phyloP scores from a whole-genome alignment of 1,140 invertebrate species.

The Drosophila biarmipes region DNA sequence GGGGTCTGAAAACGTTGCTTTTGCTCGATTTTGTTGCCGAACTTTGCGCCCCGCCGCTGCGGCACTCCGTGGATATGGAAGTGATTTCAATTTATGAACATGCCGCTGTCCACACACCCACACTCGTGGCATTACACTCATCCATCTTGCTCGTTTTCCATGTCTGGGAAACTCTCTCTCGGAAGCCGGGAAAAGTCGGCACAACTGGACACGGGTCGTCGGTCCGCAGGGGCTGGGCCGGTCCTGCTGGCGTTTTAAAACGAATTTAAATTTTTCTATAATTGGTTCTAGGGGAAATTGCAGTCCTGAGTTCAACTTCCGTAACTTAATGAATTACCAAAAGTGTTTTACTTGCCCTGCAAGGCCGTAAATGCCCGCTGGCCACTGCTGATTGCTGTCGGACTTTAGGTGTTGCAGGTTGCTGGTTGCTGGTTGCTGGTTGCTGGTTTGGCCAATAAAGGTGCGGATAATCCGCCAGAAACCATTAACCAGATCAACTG shows the following conservation, averaged over 20 bases:
- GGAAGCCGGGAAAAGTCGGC: conserved; percentile 27
- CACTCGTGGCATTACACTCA: conserved; percentile 63
- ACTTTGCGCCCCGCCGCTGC: conserved; percentile 52
- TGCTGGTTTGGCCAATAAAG: conserved; percentile 20
- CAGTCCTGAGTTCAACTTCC: conserved; percentile 85
- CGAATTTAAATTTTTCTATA: conserved; percentile 85
- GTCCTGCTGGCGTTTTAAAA: conserved; percentile 69
- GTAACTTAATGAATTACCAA: conserved; percentile 85
- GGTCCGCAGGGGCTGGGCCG: conserved; percentile 8
- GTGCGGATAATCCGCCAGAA: not conserved
- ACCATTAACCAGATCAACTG: not conserved
- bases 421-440: not conserved
- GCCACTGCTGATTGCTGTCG: conserved; percentile 38
- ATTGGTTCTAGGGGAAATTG: conserved; percentile 85
- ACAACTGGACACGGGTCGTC: conserved; percentile 41
- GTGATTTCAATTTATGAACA: conserved; percentile 85
- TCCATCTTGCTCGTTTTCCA: conserved; percentile 56
- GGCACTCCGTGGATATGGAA: conserved; percentile 69
- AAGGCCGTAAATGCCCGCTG: conserved; percentile 69
- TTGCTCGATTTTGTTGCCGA: conserved; percentile 72
- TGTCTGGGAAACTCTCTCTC: conserved; percentile 34
- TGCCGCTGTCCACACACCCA: conserved; percentile 79
- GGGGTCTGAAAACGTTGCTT: conserved; percentile 29
- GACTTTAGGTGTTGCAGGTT: conserved; percentile 14
- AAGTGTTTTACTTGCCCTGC: conserved; percentile 78